Evolutionary conservation across 2,113 vertebrate species (phyloP).

Genomic region (Myiozetetes cayanensis): DNA sequence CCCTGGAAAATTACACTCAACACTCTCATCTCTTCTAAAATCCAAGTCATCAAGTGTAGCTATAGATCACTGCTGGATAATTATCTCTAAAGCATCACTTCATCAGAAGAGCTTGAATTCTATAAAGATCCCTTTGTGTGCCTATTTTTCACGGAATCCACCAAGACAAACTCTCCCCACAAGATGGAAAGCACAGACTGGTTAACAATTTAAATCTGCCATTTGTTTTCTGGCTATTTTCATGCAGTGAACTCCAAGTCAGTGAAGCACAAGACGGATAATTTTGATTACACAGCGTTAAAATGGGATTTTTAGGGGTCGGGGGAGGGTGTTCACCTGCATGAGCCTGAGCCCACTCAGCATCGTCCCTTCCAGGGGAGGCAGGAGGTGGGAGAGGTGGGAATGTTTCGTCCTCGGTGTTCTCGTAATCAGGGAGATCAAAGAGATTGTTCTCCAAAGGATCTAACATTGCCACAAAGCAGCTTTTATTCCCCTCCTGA

Average conservation of each 20-base stretch:
- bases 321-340: slow-evolving; percentile 55
- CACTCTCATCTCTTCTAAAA: neutral
- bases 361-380: slow-evolving; percentile 77
- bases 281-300: neutral
- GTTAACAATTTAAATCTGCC: neutral
- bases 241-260: neutral
- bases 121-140: neutral
- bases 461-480: slow-evolving; percentile 66
- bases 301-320: neutral
- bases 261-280: neutral
- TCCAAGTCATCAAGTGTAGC: neutral
- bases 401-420: slow-evolving; percentile 82
- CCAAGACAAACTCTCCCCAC: neutral
- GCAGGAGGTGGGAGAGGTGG: slow-evolving; percentile 86
- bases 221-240: neutral
- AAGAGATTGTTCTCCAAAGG: slow-evolving; percentile 68
- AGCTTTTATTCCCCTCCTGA: neutral
- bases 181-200: fast-evolving
- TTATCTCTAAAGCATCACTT: neutral
- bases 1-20: neutral
- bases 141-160: neutral
- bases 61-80: fast-evolving
- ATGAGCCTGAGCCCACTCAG: slow-evolving; percentile 62
- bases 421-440: slow-evolving; percentile 77
- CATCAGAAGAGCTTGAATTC: neutral